A percentile compares a stretch with the other conserved stretches of the same genome.
Evolutionary conservation across 2,113 vertebrate genomes (phyloP).

Genomic region (Peucedramus taeniatus): DNA sequence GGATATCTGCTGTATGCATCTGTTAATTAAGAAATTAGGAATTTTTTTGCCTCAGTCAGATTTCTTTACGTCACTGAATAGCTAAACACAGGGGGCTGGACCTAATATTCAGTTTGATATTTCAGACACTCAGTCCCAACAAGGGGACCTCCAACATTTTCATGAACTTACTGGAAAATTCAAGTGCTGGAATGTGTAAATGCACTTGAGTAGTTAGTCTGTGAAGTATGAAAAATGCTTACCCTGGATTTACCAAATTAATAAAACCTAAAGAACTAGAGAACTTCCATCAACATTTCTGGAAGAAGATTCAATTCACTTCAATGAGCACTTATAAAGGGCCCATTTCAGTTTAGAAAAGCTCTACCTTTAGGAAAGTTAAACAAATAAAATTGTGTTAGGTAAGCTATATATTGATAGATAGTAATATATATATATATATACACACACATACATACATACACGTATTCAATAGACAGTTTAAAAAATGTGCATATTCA

Average conservation of each 20-base stretch:
- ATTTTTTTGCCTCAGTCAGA: not conserved
- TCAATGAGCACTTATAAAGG: not conserved
- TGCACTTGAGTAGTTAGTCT: not conserved
- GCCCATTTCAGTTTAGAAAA: not conserved
- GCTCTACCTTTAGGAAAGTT: not conserved
- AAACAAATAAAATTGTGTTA: not conserved
- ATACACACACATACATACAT: fast-evolving
- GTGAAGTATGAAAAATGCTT: not conserved
- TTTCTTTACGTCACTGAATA: not conserved
- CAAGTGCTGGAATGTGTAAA: not conserved
- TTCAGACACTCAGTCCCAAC: not conserved
- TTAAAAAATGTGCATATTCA: not conserved
- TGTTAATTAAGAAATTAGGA: not conserved
- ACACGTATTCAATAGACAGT: not conserved
- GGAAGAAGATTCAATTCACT: not conserved
- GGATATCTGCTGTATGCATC: not conserved
- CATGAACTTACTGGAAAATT: not conserved
- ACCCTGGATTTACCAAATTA: not conserved
- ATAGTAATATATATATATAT: not conserved
- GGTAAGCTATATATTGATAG: not conserved
- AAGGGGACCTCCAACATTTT: not conserved
- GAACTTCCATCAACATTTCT: not conserved
- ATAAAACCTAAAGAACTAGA: not conserved
- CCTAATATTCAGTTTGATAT: not conserved
- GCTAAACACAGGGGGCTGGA: not conserved